These are phyloP conservation scores for Danionella cerebrum DNA, from an alignment of 2,113 vertebrate genomes.

Conservation along the genomic window DNA sequence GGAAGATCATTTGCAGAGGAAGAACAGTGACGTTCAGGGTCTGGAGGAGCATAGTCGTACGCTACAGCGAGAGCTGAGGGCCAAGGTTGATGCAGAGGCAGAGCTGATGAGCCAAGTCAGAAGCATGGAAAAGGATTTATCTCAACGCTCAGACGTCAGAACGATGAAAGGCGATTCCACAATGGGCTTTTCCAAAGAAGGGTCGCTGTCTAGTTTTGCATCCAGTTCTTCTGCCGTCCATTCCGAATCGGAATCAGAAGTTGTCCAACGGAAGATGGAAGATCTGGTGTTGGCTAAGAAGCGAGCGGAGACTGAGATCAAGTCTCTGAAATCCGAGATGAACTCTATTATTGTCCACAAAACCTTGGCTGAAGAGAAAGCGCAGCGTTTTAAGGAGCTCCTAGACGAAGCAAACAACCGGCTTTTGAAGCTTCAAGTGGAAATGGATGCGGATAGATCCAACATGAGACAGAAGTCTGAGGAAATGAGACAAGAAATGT, in stretches of 20 bases:
- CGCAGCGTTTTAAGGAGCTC: slow-evolving; percentile 75
- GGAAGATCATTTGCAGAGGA: slow-evolving; percentile 73
- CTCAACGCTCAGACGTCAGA: slow-evolving; percentile 51
- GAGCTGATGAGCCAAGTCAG: slow-evolving; percentile 65
- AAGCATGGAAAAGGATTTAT: slow-evolving; percentile 59
- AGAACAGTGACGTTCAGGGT: slow-evolving; percentile 65
- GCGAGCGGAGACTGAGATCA: slow-evolving; percentile 73
- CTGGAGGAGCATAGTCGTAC: slow-evolving; percentile 64
- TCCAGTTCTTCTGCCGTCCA: slow-evolving; percentile 19
- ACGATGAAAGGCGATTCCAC: slow-evolving; percentile 49
- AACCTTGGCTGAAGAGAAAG: slow-evolving; percentile 77
- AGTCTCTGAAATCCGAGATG: slow-evolving; percentile 70
- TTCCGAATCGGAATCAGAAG: slow-evolving; percentile 49
- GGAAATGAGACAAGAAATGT: slow-evolving; percentile 71
- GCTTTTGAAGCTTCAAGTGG: slow-evolving; percentile 73
- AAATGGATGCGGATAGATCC: slow-evolving; percentile 70
- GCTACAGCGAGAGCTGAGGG: slow-evolving; percentile 64
- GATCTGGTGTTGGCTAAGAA: slow-evolving; percentile 68
- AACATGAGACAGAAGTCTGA: slow-evolving; percentile 68
- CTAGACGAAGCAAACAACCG: slow-evolving; percentile 74
- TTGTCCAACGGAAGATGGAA: slow-evolving; percentile 65
- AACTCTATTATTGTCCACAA: slow-evolving; percentile 67
- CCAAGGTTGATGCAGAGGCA: slow-evolving; percentile 66
- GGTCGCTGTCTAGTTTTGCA: slow-evolving; percentile 19
- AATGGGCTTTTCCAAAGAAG: slow-evolving; percentile 51